Base-by-base conservation (phyloP, 2,888 invertebrate genomes). In the Cenopis cana region DNA sequence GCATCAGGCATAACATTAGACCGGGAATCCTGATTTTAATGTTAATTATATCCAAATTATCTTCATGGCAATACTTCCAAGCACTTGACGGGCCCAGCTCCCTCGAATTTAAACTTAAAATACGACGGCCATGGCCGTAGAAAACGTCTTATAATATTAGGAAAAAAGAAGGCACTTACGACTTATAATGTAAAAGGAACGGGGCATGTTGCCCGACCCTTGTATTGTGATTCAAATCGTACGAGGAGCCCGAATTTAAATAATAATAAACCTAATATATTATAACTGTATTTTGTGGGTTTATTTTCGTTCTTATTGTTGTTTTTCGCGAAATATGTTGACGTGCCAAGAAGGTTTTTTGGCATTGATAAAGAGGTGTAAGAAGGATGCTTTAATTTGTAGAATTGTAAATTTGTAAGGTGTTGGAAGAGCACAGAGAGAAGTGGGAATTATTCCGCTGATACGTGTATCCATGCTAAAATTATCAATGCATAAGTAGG, bases 141-240 rank as follows among this genome's bases (percentile, higher is more conserved):
- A 70, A 72, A 64, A 57, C 33, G 62, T 74, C 68, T 5, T 50
- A 54, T 38, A 0, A 2, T 24, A 38, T 6, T 10, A 10, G 14
- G n/a, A 17, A 38, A 24, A 50, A 54, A 10, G 10, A 54, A 24
- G 24, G 10, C 36, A 17, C 11, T 54, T 64, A 41, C 18, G 52
- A 64, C 36, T 14, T 64, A 54, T 8, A 8, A 12, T 38, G 8
- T n/a, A 1, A 4, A n/a, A 64, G 20, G 9, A n/a, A 17, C 4
- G 10, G 49, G 38, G 49, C 55, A 68, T 57, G 29, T 60, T 55
- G 17, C 18, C 64, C 52, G 54, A 33, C 72, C 54, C 67, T 33
- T 36, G 46, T 55, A 90, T 92, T 92, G 90, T 92, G 83, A 92
- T 91, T 89, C 82, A 90, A 90, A 91, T 91, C 70, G 29, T 75